These are phyloP conservation scores for Scaptodrosophila latifasciaeformis DNA, from an alignment of 2,888 invertebrate genomes.

Conservation along the genomic window DNA sequence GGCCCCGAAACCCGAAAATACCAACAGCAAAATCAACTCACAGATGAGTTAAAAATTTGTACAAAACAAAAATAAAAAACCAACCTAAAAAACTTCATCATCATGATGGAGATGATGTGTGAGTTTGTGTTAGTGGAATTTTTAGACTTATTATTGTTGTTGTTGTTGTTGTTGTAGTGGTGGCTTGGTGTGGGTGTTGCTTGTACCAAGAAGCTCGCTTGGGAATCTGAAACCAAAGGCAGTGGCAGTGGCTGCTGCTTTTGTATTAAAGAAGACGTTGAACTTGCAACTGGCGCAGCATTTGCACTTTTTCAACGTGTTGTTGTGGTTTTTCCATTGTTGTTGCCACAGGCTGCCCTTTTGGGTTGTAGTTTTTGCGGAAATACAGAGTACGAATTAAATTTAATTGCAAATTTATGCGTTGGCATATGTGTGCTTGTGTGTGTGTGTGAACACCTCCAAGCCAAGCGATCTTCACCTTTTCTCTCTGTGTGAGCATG, in stretches of 20 bases:
- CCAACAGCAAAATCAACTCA: too few species aligned
- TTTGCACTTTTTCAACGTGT: slow-evolving; percentile 10
- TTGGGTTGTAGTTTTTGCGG: slow-evolving; percentile 43
- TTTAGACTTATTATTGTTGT: too few species aligned
- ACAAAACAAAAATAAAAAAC: too few species aligned
- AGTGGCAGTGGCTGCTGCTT: slow-evolving; percentile 13
- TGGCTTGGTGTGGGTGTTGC: slow-evolving; percentile 29
- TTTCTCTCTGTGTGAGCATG: slow-evolving; percentile 11
- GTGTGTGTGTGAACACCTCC: slow-evolving; percentile 26
- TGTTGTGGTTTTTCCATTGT: slow-evolving; percentile 22
- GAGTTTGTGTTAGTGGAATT: background rate
- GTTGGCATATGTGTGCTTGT: slow-evolving; percentile 37
- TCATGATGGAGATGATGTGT: too few species aligned
- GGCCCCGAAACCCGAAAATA: too few species aligned
- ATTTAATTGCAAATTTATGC: slow-evolving; percentile 69
- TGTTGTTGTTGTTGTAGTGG: too few species aligned
- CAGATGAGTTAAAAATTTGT: too few species aligned
- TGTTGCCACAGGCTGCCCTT: slow-evolving; percentile 19
- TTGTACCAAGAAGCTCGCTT: slow-evolving; percentile 64
- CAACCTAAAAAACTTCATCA: too few species aligned
- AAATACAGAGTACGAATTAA: slow-evolving; percentile 63
- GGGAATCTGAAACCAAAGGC: slow-evolving; percentile 59
- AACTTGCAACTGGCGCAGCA: slow-evolving; percentile 49
- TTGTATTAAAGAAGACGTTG: slow-evolving; percentile 61
- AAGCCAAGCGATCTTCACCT: slow-evolving; percentile 57